Percentiles rank a stretch among this genome's conserved stretches.
phyloP scores from a whole-genome alignment of 2,888 invertebrate species.

The Drosophila siamana region DNA sequence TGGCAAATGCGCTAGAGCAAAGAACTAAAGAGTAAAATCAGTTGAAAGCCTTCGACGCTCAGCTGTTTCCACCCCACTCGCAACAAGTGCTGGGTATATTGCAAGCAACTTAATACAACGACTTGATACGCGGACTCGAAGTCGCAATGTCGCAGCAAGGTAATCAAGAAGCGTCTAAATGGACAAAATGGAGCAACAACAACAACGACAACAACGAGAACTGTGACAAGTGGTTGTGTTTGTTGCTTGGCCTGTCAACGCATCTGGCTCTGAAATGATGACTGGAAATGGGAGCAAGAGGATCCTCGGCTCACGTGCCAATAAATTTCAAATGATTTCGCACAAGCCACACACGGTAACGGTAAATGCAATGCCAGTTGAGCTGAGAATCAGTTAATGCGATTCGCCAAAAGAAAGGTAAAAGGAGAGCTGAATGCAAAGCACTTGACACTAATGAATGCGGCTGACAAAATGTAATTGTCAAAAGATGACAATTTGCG shows the following conservation, averaged over 20 bases:
- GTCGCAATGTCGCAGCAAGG: slow-evolving; percentile 62
- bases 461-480: slow-evolving; percentile 60
- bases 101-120: slow-evolving; percentile 62
- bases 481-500: slow-evolving; percentile 67
- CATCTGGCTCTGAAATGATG: slow-evolving; percentile 59
- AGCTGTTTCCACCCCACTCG: background rate
- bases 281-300: slow-evolving; percentile 72
- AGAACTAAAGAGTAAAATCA: background rate
- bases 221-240: slow-evolving; percentile 36
- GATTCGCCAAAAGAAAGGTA: slow-evolving; percentile 4
- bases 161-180: slow-evolving; percentile 77
- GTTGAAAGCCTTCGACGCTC: background rate
- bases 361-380: slow-evolving; percentile 47
- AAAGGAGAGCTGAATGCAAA: slow-evolving; percentile 58
- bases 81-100: slow-evolving; percentile 15
- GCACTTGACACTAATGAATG: slow-evolving; percentile 70
- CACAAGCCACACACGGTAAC: slow-evolving; percentile 41
- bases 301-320: slow-evolving; percentile 68
- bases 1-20: background rate
- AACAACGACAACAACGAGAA: slow-evolving; percentile 52
- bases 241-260: slow-evolving; percentile 65
- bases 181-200: slow-evolving; percentile 77
- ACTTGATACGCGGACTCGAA: slow-evolving; percentile 30
- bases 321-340: slow-evolving; percentile 70
- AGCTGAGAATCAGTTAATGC: slow-evolving; percentile 44